phyloP scores from a whole-genome alignment of 2,888 invertebrate species.

The Amblyteles armatorius region DNA sequence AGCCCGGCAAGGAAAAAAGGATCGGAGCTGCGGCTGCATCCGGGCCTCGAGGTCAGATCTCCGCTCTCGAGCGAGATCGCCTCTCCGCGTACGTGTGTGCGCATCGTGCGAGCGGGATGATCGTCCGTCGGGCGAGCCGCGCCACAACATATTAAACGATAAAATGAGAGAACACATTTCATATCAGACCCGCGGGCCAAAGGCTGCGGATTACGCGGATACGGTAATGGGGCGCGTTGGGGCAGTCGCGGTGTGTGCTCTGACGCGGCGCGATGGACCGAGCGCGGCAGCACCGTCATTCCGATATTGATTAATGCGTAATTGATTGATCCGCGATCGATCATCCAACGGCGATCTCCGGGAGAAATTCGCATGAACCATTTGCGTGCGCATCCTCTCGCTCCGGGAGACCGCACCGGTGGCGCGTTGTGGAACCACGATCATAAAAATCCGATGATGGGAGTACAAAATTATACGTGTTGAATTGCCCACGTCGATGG shows the following conservation, averaged over 20 bases:
- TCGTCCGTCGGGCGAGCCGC: slow-evolving; percentile 9
- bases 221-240: slow-evolving; percentile 34
- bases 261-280: not conserved
- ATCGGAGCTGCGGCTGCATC: slow-evolving; percentile 29
- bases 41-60: slow-evolving; percentile 57
- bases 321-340: slow-evolving; percentile 65
- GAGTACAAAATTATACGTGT: slow-evolving; percentile 53
- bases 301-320: slow-evolving; percentile 63
- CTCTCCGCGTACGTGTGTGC: not conserved
- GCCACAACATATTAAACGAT: slow-evolving; percentile 32
- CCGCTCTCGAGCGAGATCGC: slow-evolving; percentile 13
- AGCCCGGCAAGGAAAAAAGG: slow-evolving; percentile 45
- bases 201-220: slow-evolving; percentile 62
- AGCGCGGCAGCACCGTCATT: slow-evolving; percentile 7
- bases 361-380: slow-evolving; percentile 29
- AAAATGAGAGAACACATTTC: slow-evolving; percentile 61
- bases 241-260: not conserved
- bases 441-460: slow-evolving; percentile 46
- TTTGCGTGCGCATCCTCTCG: slow-evolving; percentile 23
- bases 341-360: slow-evolving; percentile 28
- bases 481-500: slow-evolving; percentile 44
- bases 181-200: slow-evolving; percentile 64
- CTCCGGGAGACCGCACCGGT: slow-evolving; percentile 5
- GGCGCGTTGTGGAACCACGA: slow-evolving; percentile 15
- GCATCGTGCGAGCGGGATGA: slow-evolving; percentile 2